phyloP scores from a whole-genome alignment of 2,888 invertebrate species.

The Eubasilissa splendida region DNA sequence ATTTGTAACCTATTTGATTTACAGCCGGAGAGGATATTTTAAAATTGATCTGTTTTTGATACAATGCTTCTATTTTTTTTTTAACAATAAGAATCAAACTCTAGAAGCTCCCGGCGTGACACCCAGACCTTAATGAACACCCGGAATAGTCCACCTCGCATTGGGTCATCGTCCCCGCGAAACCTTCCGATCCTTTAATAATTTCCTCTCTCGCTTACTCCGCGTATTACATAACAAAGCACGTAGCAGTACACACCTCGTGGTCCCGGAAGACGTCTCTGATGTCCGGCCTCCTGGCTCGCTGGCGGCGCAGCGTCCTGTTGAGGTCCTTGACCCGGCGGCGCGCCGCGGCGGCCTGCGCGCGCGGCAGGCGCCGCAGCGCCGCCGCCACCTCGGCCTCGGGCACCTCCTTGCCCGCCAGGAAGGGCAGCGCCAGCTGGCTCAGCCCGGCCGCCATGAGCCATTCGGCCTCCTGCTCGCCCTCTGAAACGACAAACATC shows the following conservation, averaged over 20 bases:
- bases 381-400: conserved; percentile 78
- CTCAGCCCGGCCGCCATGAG: conserved; percentile 81
- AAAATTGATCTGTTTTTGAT: too few species aligned
- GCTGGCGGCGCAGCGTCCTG: conserved; percentile 79
- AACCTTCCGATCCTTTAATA: too few species aligned
- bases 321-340: conserved; percentile 83
- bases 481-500: conserved; percentile 70
- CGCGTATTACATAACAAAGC: not conserved
- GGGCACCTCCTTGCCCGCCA: conserved; percentile 78
- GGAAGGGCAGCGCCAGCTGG: conserved; percentile 80
- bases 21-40: too few species aligned
- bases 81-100: too few species aligned
- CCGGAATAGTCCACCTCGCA: too few species aligned
- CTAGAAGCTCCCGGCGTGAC: too few species aligned
- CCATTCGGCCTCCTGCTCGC: conserved; percentile 85
- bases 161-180: too few species aligned
- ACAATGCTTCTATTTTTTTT: too few species aligned
- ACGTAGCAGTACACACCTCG: conserved; percentile 74
- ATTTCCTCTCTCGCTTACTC: not conserved
- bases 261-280: conserved; percentile 87
- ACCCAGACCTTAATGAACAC: too few species aligned
- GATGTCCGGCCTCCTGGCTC: conserved; percentile 83
- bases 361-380: conserved; percentile 76
- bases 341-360: conserved; percentile 85
- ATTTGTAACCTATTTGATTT: too few species aligned